Evolutionary conservation across 2,888 invertebrate genomes (phyloP).

Genomic region (Idaea dimidiata): DNA sequence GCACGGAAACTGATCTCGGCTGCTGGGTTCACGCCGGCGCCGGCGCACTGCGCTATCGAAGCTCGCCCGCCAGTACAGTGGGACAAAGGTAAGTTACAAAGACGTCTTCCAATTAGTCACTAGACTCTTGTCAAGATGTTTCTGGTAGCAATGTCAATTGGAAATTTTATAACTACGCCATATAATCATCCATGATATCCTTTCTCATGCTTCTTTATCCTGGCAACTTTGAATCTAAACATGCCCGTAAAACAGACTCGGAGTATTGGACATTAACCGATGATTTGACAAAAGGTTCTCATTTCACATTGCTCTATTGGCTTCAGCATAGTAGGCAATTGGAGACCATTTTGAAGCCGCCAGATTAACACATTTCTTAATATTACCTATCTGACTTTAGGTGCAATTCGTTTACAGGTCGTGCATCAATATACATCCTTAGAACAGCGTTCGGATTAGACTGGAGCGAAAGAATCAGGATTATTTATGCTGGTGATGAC

Average conservation of each 20-base stretch:
- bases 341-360: too few species aligned
- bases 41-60: slow-evolving; percentile 93
- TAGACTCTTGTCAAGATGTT: background rate
- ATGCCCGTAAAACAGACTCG: too few species aligned
- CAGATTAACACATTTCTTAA: too few species aligned
- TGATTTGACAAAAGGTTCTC: too few species aligned
- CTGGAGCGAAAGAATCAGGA: slow-evolving; percentile 94
- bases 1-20: slow-evolving; percentile 87
- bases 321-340: too few species aligned
- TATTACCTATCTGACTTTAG: background rate
- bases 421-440: slow-evolving; percentile 94
- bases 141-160: background rate
- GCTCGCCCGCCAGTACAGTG: slow-evolving; percentile 94
- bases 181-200: too few species aligned
- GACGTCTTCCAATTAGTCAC: background rate
- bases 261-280: too few species aligned
- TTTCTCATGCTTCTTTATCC: too few species aligned
- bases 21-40: slow-evolving; percentile 88
- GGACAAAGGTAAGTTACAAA: slow-evolving; percentile 85
- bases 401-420: slow-evolving; percentile 64
- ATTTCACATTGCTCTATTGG: too few species aligned
- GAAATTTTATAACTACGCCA: too few species aligned
- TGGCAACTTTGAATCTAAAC: too few species aligned
- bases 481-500: slow-evolving; percentile 95
- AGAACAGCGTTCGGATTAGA: slow-evolving; percentile 94